A percentile compares a stretch with the other conserved stretches of the same genome.
phyloP scores from a whole-genome alignment of 2,888 invertebrate species.

The Limnephilus marmoratus region DNA sequence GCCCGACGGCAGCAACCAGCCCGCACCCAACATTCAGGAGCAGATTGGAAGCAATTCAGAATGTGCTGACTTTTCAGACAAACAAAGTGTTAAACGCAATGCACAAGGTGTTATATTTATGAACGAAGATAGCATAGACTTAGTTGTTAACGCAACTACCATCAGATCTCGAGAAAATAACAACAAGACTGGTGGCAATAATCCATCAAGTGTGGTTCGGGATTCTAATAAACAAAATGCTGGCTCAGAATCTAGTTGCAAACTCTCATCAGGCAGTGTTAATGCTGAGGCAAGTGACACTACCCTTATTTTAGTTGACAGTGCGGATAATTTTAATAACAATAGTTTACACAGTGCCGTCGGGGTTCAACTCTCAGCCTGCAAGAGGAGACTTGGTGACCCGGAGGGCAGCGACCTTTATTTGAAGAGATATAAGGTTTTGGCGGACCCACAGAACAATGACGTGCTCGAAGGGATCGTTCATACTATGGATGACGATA shows the following conservation, averaged over 20 bases:
- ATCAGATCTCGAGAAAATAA: not conserved
- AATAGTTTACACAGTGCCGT: not conserved
- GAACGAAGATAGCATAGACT: not conserved
- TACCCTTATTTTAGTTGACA: not conserved
- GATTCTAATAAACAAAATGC: not conserved
- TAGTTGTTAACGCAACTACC: not conserved
- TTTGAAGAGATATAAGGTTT: not conserved
- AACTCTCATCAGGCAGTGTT: not conserved
- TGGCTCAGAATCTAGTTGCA: not conserved
- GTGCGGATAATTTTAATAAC: not conserved
- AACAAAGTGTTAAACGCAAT: not conserved
- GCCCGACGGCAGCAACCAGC: not conserved
- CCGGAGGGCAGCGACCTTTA: not conserved
- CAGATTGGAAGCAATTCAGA: not conserved
- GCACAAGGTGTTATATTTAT: not conserved
- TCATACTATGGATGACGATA: conserved; percentile 59
- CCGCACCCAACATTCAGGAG: not conserved
- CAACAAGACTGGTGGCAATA: not conserved
- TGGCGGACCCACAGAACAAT: not conserved
- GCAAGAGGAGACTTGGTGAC: not conserved
- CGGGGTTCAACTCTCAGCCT: not conserved
- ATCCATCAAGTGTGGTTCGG: no score
- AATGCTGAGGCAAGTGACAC: not conserved
- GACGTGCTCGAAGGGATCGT: conserved; percentile 54
- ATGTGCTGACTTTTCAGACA: not conserved